phyloP scores from a whole-genome alignment of 2,113 vertebrate species.

The Barnardius zonarius region DNA sequence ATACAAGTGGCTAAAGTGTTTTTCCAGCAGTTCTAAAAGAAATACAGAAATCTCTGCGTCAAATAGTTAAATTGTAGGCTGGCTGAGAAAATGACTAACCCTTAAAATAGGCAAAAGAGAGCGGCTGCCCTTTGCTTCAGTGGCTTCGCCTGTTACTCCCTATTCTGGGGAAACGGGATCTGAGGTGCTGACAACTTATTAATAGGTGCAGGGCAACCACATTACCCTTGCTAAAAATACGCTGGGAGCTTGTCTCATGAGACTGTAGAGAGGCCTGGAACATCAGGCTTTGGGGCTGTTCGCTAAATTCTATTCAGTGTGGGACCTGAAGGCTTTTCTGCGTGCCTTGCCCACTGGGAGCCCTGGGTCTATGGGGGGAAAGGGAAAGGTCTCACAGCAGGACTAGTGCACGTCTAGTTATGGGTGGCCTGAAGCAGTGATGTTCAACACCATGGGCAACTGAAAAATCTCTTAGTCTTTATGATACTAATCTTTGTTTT shows the following conservation, averaged over 20 bases:
- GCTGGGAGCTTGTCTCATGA: not conserved
- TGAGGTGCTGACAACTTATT: not conserved
- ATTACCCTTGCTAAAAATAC: not conserved
- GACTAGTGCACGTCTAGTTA: not conserved
- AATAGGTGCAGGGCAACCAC: not conserved
- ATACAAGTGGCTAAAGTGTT: not conserved
- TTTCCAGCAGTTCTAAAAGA: not conserved
- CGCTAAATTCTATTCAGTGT: not conserved
- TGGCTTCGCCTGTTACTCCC: not conserved
- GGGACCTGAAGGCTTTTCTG: not conserved
- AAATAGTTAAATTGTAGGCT: not conserved
- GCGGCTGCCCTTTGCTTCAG: not conserved
- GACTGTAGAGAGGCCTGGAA: not conserved
- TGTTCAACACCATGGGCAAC: accelerated
- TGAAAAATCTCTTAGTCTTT: not conserved
- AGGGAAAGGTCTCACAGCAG: not conserved
- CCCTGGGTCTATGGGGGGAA: not conserved
- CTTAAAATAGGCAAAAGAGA: accelerated
- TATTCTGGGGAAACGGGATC: not conserved
- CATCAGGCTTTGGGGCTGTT: not conserved
- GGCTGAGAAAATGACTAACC: not conserved
- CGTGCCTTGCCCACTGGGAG: accelerated
- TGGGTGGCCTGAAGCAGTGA: accelerated
- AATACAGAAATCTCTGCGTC: not conserved
- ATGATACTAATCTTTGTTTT: not conserved